A percentile compares a stretch with the other conserved stretches of the same genome.
Conservation (phyloP, 2,888 invertebrate species). For the Drosophila testacea region DNA sequence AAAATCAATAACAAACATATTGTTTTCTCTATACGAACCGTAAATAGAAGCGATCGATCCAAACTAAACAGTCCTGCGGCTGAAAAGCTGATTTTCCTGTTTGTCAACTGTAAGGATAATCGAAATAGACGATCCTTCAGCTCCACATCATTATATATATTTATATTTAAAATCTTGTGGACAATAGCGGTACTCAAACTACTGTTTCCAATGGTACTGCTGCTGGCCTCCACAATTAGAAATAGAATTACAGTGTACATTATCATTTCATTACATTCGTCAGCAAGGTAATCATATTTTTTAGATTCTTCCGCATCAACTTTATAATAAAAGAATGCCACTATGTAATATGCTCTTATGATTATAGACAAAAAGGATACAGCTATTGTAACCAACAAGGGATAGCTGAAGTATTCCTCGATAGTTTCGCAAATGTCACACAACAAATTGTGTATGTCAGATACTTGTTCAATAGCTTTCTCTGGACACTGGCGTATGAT, state of each 20-base stretch:
- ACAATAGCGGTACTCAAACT: slow-evolving; percentile 76
- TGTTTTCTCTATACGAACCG: slow-evolving; percentile 62
- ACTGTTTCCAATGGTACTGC: slow-evolving; percentile 79
- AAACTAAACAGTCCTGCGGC: slow-evolving; percentile 84
- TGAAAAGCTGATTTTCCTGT: slow-evolving; percentile 83
- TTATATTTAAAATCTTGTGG: slow-evolving; percentile 83
- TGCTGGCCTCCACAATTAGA: slow-evolving; percentile 82
- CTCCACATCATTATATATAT: slow-evolving; percentile 70
- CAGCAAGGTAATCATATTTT: no score
- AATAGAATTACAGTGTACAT: slow-evolving; percentile 83
- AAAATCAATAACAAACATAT: background rate
- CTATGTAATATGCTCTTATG: slow-evolving; percentile 83
- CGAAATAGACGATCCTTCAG: slow-evolving; percentile 80
- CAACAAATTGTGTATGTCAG: slow-evolving; percentile 82
- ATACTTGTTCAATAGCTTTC: slow-evolving; percentile 79
- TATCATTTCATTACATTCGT: slow-evolving; percentile 80
- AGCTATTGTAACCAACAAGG: slow-evolving; percentile 81
- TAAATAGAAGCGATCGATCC: slow-evolving; percentile 84
- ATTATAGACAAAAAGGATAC: slow-evolving; percentile 84
- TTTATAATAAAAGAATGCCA: slow-evolving; percentile 81
- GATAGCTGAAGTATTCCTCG: slow-evolving; percentile 83
- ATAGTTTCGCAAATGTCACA: slow-evolving; percentile 83
- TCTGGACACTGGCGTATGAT: slow-evolving; percentile 79
- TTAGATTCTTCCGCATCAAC: slow-evolving; percentile 72
- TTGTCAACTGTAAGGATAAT: slow-evolving; percentile 82